A percentile compares a stretch with the other conserved stretches of the same genome.
phyloP scores from a whole-genome alignment of 2,797 vertebrate genomes.

The Podargus strigoides region DNA sequence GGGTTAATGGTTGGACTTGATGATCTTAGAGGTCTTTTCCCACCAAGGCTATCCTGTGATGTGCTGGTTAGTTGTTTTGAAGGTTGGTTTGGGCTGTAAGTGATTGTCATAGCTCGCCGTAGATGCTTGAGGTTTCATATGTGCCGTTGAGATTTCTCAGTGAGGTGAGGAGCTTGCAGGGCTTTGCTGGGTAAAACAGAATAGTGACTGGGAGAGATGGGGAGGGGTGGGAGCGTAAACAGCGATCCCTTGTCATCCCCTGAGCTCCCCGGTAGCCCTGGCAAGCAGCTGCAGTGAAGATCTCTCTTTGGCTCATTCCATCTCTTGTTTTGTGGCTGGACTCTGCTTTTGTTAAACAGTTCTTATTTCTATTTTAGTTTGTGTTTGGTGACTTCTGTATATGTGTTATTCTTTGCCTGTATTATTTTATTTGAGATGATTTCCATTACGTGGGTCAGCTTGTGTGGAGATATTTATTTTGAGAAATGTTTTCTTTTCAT shows the following conservation, averaged over 20 bases:
- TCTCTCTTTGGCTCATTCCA: not conserved
- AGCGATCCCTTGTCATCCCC: not conserved
- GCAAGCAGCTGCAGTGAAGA: not conserved
- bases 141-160: not conserved
- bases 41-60: too few relatives aligned
- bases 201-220: not conserved
- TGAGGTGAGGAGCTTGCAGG: not conserved
- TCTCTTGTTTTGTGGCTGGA: not conserved
- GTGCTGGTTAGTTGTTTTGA: too few relatives aligned
- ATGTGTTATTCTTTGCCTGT: not conserved
- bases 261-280: not conserved
- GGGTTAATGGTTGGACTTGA: too few relatives aligned
- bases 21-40: too few relatives aligned
- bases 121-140: rapidly evolving
- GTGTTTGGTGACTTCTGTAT: not conserved
- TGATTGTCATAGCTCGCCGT: rapidly evolving
- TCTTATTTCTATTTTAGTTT: not conserved
- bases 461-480: not conserved
- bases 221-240: not conserved
- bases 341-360: not conserved
- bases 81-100: not conserved
- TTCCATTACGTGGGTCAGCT: not conserved
- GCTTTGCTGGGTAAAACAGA: not conserved
- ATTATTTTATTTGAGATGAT: not conserved
- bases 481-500: not conserved